Evolutionary conservation across 2,797 vertebrate genomes (phyloP), one percentile per base, ranked within the genome.

Genomic region (Anolis apletophallus): DNA sequence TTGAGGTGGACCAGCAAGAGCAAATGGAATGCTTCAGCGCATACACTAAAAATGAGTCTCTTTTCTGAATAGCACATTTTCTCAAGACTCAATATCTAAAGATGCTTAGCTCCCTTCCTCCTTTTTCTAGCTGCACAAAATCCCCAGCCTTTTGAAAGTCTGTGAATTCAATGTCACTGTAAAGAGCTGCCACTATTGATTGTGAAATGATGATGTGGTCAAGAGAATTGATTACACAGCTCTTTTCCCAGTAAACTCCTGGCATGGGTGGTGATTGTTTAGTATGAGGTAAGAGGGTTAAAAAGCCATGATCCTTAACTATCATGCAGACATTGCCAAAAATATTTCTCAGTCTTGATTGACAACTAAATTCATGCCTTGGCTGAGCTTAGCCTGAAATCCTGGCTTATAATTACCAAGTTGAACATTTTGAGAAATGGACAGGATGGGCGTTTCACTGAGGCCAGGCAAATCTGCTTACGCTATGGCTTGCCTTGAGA

Each of bases 281-380:
- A 93, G 90, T 71, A 61, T 87, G 84, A 93, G 88, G 88, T 90
- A 88, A 81, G 91, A 91, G 89, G 93, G 36, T 94, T 91, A 93
- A 95, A 95, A 95, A 94, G 90, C 88, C 92, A 91, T 94, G 94
- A 94, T 92, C 94, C 89, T 57, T 57, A 92, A 88, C 92, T 95
- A 93, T 91, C 89, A 91, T 78, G 92, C 87, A 93, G 91, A 92
- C 80, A 92, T 89, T 87, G 80, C 86, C 80, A 90, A 90, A 92
- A 85, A 90, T 50, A 93, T 85, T 29, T 75, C 11, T 13, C 57
- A 50, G 54, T 59, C 68, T 90, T 93, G 93, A 94, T 1, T 94
- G 93, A 92, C 94, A 93, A 88, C 83, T 91, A 93, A 91, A 93
- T 90, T 87, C 36, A 3, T 91, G 87, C 89, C 90, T 95, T 76